Evolutionary conservation across 1,140 invertebrate genomes (phyloP), one percentile per base, ranked within the genome.

Genomic region (Penaeus japonicus): DNA sequence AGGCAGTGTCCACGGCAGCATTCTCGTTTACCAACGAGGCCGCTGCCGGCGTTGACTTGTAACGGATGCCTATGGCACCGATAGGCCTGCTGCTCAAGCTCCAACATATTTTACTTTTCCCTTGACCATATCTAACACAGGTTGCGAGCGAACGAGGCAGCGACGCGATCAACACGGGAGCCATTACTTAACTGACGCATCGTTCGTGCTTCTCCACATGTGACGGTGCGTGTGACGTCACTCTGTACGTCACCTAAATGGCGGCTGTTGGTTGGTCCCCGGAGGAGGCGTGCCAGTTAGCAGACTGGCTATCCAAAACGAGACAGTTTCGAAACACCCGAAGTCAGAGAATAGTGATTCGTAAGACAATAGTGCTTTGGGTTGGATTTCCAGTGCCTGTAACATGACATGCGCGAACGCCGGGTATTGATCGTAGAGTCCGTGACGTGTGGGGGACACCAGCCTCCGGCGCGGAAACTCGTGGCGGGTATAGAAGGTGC

Each of bases 21-120:
- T 83, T 88, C 73, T 88, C 82, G 35, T 84, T 86, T 20, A 88
- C 86, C 86, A 83, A 77, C 77, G 85, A 84, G 59, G 81, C 89
- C 20, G 89, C 83, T 20, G 90, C 90, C 35, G 88, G 88, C 17
- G 88, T 90, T n/a, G 90, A 90, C 32, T 90, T 90, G 84, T 65
- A 84, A 30, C 90, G 83, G 24, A 83, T 62, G 57, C 39, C 65
- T 20, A 75, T 24, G 55, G 27, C 81, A 30, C 59, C 62, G 39
- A 80, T 24, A 12, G 86, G 84, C 54, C 87, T 81, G 79, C 35
- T 47, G 70, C n/a, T 83, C 53, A 88, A 57, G 18, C 78, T 77
- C 87, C 62, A 75, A 30, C 87, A 88, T 88, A 84, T 55, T 77
- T 83, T 73, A 24, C 65, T 27, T 32, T 85, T 27, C 15, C 59